Evolutionary conservation across 1,140 invertebrate species (phyloP), one percentile per base, ranked within the genome.

Genomic region (Coelopa frigida): DNA sequence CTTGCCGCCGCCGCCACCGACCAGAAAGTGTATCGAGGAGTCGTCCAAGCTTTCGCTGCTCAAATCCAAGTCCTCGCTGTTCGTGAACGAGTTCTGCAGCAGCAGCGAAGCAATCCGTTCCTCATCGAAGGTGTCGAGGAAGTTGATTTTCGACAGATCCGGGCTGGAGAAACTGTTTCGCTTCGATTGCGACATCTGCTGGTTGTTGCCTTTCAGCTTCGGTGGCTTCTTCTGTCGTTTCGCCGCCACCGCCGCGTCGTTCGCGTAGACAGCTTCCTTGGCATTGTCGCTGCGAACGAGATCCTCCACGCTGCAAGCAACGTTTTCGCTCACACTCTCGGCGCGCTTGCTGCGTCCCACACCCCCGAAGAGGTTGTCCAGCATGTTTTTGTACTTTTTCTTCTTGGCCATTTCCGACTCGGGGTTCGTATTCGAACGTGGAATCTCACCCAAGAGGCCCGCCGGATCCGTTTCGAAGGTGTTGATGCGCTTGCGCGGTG

Each of bases 101-200:
- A 44, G 32, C 10, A 42, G 20, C 7, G 22, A 39, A 2, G 32
- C 41, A 5, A 46, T 27, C 6, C 55, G 27, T 0, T 59, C 54
- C 11, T 58, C 57, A 12, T 55, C 57, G 11, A 60, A 57, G 2
- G 53, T 57, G 31, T 67, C 63, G 20, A 67, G 38, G 23, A 61
- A 55, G 29, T 66, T 65, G 0, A 68, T 56, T 27, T 67, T 57
- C 0, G 61, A 65, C 1, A 70, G 42, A 42, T 70, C 67, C 0
- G 67, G 67, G 45, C 59, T 69, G 5, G 67, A 70, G 32, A 67
- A 69, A 36, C 67, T 70, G 29, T 67, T 67, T 1, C 63, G 61
- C 22, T 67, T 61, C 2, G 58, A 54, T 56, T 12, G 31, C 1
- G 39, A 38, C 11, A 27, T 43, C 8, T 48, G 50, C 29, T 53